Evolutionary conservation across 2,113 vertebrate genomes (phyloP).

Genomic region (Dascyllus trimaculatus): DNA sequence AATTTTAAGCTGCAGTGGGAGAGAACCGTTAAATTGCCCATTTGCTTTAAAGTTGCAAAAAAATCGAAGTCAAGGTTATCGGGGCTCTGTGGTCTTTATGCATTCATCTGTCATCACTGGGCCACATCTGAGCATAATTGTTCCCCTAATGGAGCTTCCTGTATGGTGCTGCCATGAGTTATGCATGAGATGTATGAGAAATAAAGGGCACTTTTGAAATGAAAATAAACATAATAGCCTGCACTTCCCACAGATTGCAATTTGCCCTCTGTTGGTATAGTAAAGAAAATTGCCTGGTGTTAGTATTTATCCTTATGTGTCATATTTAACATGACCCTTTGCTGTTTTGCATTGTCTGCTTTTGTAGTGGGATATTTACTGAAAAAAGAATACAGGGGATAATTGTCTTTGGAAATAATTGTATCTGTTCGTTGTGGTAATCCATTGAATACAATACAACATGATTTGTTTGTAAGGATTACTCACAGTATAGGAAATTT

Average conservation of each 20-base stretch:
- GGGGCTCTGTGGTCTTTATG: slow-evolving; percentile 14
- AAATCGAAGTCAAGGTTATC: slow-evolving; percentile 39
- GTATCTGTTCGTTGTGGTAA: neutral
- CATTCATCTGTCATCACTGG: slow-evolving; percentile 25
- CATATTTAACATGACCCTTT: neutral
- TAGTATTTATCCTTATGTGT: slow-evolving; percentile 2
- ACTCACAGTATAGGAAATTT: too few species aligned
- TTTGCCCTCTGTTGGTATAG: neutral
- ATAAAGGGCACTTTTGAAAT: slow-evolving; percentile 20
- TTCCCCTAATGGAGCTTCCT: slow-evolving; percentile 27
- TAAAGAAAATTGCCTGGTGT: neutral
- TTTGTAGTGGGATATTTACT: neutral
- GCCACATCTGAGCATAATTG: slow-evolving; percentile 30
- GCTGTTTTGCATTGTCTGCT: slow-evolving; percentile 20
- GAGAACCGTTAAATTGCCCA: slow-evolving; percentile 35
- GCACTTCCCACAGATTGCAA: neutral
- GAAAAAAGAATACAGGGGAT: neutral
- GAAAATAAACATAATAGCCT: neutral
- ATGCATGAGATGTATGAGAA: slow-evolving; percentile 18
- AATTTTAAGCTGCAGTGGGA: neutral
- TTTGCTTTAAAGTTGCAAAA: slow-evolving; percentile 38
- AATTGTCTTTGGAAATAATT: neutral
- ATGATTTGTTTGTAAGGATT: neutral
- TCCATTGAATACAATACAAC: neutral
- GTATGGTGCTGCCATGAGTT: neutral